These are phyloP conservation scores for Diglossa brunneiventris DNA, from an alignment of 2,113 vertebrate genomes.

Conservation along the genomic window DNA sequence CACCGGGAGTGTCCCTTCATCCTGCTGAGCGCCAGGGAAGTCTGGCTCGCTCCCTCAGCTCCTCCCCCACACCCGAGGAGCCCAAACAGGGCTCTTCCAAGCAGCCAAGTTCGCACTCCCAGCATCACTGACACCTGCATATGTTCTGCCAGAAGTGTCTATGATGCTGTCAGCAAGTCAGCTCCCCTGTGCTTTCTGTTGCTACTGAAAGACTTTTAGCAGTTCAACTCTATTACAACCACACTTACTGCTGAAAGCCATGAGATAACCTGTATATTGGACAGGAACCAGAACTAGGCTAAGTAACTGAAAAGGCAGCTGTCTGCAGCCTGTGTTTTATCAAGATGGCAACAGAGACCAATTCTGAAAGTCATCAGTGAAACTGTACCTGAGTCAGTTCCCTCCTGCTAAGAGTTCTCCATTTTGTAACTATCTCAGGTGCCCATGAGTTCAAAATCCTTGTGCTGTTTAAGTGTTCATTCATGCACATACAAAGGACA, in stretches of 20 bases:
- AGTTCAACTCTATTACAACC: neutral
- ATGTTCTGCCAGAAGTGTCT: neutral
- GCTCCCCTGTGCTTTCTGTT: neutral
- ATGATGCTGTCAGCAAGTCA: neutral
- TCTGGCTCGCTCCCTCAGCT: neutral
- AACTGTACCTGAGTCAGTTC: rapidly evolving
- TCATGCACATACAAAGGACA: rapidly evolving
- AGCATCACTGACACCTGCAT: neutral
- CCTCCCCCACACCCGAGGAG: neutral
- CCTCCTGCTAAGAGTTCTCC: neutral
- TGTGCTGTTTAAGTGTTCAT: neutral
- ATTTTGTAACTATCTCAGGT: neutral
- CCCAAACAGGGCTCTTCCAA: neutral
- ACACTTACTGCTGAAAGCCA: neutral
- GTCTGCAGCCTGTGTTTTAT: neutral
- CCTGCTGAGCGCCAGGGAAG: neutral
- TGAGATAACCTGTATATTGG: neutral
- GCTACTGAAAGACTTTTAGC: neutral
- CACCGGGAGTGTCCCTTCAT: neutral
- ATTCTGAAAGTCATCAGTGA: neutral
- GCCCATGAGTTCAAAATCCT: neutral
- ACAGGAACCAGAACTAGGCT: neutral
- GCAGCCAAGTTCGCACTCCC: neutral
- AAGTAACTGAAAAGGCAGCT: neutral
- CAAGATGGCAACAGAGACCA: neutral